Base-by-base conservation (phyloP, 2,888 invertebrate species). In the Miltochrista miniata region DNA sequence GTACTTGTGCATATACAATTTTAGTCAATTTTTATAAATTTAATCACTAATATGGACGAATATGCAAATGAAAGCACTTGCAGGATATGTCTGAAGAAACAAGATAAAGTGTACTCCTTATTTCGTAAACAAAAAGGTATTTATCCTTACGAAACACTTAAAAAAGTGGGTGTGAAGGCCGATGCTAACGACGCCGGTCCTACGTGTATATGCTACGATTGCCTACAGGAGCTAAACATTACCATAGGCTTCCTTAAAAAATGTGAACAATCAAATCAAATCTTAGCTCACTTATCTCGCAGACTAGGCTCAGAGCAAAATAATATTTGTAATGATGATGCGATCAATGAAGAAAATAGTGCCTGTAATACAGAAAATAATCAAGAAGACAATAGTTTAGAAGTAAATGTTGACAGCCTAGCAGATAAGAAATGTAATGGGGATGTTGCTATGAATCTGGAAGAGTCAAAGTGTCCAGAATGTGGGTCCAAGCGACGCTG, bases 81-180 rank as follows among this genome's bases (percentile, higher is more conserved):
- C 54, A 74, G 83, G 53, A 77, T 85, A 68, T 85, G 85, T 59
- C 70, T 81, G 34, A 71, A 73, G 55, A 60, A 51, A 14, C 71
- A 80, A 58, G 69, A 73, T 33, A 70, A 68, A 9, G 51, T 79
- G 40, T 76, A 74, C 51, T 79, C 83, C 0, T 49, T 85, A 15
- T 78, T 70, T 59, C 56, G 61, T 37, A 77, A 74, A 54, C 66
- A 54, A 14, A 72, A 72, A 37, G 79, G 74, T 18, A 50, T 61
- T 9, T 76, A 77, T 8, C 72, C 75, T 3, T 73, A 61, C 48
- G 80, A 84, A 12, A 77, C 74, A 54, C 63, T 85, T 1, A 72
- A 62, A 37, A 72, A 72, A 53, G 74, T 79, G 7, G 74, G 74
- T 24, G 45, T 83, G 15, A 71, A 64, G 39, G 65, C 79, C 15